Base-by-base conservation (phyloP, 2,888 invertebrate species). In the Drosophila conformis region DNA sequence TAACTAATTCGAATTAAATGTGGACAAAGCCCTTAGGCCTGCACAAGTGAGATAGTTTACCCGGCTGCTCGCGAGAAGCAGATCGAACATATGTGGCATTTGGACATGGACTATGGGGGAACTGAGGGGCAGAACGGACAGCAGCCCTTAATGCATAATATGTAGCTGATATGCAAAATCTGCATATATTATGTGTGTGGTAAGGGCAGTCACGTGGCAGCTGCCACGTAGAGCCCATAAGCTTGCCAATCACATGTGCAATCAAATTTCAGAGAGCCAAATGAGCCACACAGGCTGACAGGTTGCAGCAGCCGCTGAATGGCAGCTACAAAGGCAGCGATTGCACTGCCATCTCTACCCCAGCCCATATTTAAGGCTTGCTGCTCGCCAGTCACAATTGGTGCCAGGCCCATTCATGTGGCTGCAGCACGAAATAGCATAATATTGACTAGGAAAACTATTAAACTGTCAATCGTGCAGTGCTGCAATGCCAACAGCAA, bases 401-500 rank as follows among this genome's bases (percentile, higher is more conserved):
- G 29, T 70, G 59, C 54, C 56, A 33, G 48, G 58, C 57, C 42
- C 68, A 76, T 59, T 68, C 56, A 67, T 68, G 76, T 69, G 75
- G 78, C 64, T 70, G 70, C 76, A 71, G 69, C 86, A 77, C 84
- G 76, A 65, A 84, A 73, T 83, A 67, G 71, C 81, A 83, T 78
- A 80, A 83, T 82, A 86, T 82, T 84, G 87, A 82, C 87, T 81
- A 68, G 69, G 73, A 73, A 87, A 87, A 82, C 87, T 87, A 86
- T 86, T 87, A 84, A 83, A 74, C 81, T 87, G 87, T 86, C 87
- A 87, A 81, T 87, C 83, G 82, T 56, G 57, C 54, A 56, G 59
- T 33, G 57, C 60, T 53, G 33, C 67, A 58, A 42, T 15, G 25
- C 33, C 59, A 66, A 27, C 52, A 68, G 15, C 35, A 36, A 54